Evolutionary conservation across 2,888 invertebrate genomes (phyloP).

Genomic region (Drosophila maculinotata): DNA sequence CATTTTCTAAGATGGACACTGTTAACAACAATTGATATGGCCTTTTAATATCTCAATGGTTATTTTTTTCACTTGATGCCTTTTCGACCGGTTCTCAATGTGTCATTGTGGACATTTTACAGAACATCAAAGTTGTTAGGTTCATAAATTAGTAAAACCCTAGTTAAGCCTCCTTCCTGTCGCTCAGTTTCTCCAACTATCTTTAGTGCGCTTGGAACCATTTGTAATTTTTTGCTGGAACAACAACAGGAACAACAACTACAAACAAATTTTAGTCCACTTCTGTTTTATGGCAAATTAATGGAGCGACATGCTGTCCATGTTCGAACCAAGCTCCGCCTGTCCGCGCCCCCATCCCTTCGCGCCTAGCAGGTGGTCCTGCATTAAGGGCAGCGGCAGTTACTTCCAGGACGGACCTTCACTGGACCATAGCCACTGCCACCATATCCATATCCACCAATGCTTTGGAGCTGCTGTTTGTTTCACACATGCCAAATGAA

Average conservation of each 20-base stretch:
- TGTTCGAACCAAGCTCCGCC: slow-evolving; percentile 46
- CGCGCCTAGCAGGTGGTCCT: slow-evolving; percentile 66
- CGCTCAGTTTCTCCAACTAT: slow-evolving; percentile 25
- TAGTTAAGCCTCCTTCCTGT: slow-evolving; percentile 19
- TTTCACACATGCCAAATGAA: slow-evolving; percentile 79
- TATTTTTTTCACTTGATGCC: neutral
- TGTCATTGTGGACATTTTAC: slow-evolving; percentile 75
- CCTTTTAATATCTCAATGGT: slow-evolving; percentile 1
- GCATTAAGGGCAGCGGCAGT: slow-evolving; percentile 36
- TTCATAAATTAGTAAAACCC: slow-evolving; percentile 66
- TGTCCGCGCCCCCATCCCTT: slow-evolving; percentile 9
- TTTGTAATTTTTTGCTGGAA: slow-evolving; percentile 69
- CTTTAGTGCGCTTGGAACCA: slow-evolving; percentile 47
- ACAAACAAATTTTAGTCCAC: slow-evolving; percentile 82
- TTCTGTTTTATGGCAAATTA: slow-evolving; percentile 83
- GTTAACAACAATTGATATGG: slow-evolving; percentile 3
- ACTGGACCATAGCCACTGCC: slow-evolving; percentile 30
- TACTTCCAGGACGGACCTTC: slow-evolving; percentile 43
- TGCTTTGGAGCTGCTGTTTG: slow-evolving; percentile 52
- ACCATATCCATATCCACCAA: slow-evolving; percentile 2
- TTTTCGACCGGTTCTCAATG: slow-evolving; percentile 30
- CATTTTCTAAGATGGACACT: neutral
- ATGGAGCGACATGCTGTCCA: slow-evolving; percentile 79
- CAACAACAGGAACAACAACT: slow-evolving; percentile 46
- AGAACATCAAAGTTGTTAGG: slow-evolving; percentile 68